Conservation (phyloP, 2,113 vertebrate species). For the Pomatorhinus ruficollis region DNA sequence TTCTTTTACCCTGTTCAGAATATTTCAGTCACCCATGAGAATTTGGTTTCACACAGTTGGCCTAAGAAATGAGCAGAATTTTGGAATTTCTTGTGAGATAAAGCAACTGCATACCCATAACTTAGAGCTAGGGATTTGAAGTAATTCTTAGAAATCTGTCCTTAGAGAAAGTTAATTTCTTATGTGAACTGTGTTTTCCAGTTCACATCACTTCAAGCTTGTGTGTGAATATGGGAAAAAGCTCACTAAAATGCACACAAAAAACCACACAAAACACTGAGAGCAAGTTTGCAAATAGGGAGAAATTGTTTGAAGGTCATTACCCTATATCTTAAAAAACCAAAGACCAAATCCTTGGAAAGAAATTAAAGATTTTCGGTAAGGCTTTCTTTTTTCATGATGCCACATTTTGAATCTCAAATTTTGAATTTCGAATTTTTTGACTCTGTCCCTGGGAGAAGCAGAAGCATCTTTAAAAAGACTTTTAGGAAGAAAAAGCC, state of each 20-base stretch:
- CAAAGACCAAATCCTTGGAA: background rate
- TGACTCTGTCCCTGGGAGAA: background rate
- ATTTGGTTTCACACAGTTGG: background rate
- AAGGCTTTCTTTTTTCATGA: background rate
- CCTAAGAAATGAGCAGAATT: background rate
- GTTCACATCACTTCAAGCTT: background rate
- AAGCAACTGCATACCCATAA: background rate
- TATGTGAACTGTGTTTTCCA: background rate
- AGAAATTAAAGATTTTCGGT: background rate
- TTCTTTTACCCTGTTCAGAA: background rate
- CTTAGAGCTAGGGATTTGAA: background rate
- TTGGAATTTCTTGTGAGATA: background rate
- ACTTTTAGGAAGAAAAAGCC: background rate
- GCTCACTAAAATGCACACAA: background rate
- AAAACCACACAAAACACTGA: background rate
- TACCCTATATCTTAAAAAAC: background rate
- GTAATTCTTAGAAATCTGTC: background rate
- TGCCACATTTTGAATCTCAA: background rate
- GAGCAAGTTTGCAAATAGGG: background rate
- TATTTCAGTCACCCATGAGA: background rate
- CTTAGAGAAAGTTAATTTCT: background rate
- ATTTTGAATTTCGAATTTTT: too few relatives aligned
- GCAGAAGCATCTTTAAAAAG: background rate
- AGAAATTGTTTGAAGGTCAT: background rate
- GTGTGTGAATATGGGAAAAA: background rate